These are phyloP conservation scores for Agriopis leucophaearia DNA, from an alignment of 2,888 invertebrate species.

Conservation along the genomic window DNA sequence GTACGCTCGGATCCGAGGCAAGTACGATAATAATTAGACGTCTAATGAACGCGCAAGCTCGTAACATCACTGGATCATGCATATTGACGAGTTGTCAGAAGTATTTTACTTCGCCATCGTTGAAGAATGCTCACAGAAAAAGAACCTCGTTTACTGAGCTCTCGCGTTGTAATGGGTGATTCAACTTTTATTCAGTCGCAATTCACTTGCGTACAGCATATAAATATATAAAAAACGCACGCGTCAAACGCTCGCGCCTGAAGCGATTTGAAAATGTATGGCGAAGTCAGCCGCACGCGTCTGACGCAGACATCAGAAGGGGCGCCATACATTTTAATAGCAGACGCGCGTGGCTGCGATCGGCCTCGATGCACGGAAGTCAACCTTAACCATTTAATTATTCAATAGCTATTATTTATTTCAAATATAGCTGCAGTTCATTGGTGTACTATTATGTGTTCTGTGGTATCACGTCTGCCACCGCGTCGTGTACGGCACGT, in stretches of 20 bases:
- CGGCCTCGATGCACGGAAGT: no score
- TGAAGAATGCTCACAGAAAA: slow-evolving; percentile 10
- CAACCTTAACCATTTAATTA: background rate
- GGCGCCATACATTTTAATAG: no score
- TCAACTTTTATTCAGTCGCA: background rate
- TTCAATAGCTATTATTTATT: background rate
- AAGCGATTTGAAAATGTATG: no score
- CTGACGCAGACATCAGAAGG: no score
- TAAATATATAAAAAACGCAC: background rate
- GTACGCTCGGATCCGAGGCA: slow-evolving; percentile 26
- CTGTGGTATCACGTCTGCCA: slow-evolving; percentile 14
- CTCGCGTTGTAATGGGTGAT: background rate
- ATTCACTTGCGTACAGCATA: background rate
- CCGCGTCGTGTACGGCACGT: slow-evolving; percentile 45
- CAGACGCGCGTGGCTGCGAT: no score
- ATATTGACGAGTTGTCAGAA: slow-evolving; percentile 21
- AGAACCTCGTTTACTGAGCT: background rate
- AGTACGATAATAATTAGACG: slow-evolving; percentile 13
- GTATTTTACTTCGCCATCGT: slow-evolving; percentile 10
- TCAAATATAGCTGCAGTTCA: background rate
- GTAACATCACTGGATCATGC: slow-evolving; percentile 26
- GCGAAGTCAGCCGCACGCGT: no score
- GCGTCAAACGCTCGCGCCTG: no score
- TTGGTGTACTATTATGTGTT: no score
- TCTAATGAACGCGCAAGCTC: slow-evolving; percentile 16